Evolutionary conservation across 2,888 invertebrate genomes (phyloP).

Genomic region (Dasypolia templi): DNA sequence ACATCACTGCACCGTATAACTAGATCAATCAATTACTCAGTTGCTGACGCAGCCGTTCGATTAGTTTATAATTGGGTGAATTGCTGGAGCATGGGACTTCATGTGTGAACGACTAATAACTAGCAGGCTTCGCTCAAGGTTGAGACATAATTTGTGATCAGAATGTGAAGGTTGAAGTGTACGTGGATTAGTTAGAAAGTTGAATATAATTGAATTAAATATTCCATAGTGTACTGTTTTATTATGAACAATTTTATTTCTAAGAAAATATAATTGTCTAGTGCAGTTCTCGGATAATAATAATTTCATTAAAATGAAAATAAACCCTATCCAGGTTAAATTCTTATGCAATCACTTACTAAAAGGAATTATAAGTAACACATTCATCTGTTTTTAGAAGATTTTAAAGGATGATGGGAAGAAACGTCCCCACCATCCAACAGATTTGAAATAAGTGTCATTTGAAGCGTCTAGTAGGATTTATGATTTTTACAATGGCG

Average conservation of each 20-base stretch:
- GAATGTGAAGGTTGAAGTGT: constrained; percentile 3
- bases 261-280: no score
- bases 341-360: neutral
- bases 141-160: constrained; percentile 1
- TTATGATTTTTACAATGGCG: no score
- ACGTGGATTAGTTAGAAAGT: neutral
- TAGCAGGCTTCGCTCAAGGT: constrained; percentile 45
- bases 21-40: constrained; percentile 43
- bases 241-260: no score
- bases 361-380: neutral
- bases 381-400: neutral
- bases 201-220: neutral
- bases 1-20: constrained; percentile 21
- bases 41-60: constrained; percentile 43
- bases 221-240: no score
- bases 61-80: constrained; percentile 63
- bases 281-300: no score
- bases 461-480: no score
- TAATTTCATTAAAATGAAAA: neutral
- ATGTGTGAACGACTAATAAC: constrained; percentile 30
- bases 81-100: constrained; percentile 48
- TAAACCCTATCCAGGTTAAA: neutral
- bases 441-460: no score
- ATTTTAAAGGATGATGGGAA: no score
- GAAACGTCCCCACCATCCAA: no score